A percentile compares a stretch with the other conserved stretches of the same genome.
Evolutionary conservation across 2,888 invertebrate species (phyloP).

Genomic region (Dioctria linearis): DNA sequence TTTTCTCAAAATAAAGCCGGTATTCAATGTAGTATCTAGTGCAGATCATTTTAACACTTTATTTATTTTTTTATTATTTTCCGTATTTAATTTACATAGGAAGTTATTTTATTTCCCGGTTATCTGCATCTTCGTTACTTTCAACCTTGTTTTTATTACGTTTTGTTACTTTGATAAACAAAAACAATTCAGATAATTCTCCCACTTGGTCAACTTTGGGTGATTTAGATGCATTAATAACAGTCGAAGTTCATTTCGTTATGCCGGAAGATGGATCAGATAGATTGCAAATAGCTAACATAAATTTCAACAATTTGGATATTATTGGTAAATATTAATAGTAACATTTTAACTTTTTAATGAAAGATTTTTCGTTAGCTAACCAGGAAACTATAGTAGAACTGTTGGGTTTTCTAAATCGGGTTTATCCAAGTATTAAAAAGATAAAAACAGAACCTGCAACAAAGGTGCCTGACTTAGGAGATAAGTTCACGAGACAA

Average conservation of each 20-base stretch:
- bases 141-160: conserved; percentile 59
- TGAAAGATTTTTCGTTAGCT: conserved; percentile 72
- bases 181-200: conserved; percentile 61
- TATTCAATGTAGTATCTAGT: too few species aligned
- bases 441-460: conserved; percentile 47
- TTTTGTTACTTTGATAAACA: conserved; percentile 51
- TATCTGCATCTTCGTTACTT: too few species aligned
- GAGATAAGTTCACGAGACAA: not conserved
- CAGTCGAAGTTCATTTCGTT: conserved; percentile 86
- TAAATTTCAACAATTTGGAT: conserved; percentile 94
- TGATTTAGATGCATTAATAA: conserved; percentile 82
- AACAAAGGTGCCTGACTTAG: not conserved
- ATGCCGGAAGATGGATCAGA: conserved; percentile 68
- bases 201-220: conserved; percentile 64
- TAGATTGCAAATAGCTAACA: conserved; percentile 82
- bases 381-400: conserved; percentile 97
- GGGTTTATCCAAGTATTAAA: conserved; percentile 74
- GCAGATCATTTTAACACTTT: too few species aligned
- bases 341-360: not conserved
- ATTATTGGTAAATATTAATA: conserved; percentile 81
- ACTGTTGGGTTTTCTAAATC: conserved; percentile 87
- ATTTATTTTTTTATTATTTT: conserved; percentile 34
- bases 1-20: too few species aligned
- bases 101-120: too few species aligned
- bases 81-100: conserved; percentile 7